Conservation (phyloP, 2,113 vertebrate genomes). For the Entomyzon cyanotis region DNA sequence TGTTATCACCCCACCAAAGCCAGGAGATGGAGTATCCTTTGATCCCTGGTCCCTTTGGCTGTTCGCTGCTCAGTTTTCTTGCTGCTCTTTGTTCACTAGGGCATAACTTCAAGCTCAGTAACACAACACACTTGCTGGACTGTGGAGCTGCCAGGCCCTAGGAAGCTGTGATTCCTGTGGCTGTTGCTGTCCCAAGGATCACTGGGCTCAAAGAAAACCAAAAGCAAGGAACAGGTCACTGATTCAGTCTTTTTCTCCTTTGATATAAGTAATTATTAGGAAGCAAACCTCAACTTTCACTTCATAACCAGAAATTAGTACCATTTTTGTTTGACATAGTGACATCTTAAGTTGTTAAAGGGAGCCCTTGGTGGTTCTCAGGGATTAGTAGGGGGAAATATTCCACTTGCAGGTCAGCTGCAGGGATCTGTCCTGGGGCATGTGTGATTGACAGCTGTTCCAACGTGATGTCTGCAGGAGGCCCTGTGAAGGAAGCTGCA, state of each 20-base stretch:
- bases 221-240: neutral
- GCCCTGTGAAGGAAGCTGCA: neutral
- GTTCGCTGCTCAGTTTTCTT: neutral
- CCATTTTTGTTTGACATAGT: slow-evolving; percentile 4
- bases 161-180: neutral
- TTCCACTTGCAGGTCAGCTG: neutral
- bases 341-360: neutral
- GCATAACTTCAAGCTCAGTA: neutral
- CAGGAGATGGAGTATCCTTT: neutral
- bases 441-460: neutral
- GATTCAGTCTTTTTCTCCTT: neutral
- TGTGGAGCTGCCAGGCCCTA: neutral
- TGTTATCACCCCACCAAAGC: neutral
- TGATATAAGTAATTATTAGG: slow-evolving; percentile 20
- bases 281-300: neutral
- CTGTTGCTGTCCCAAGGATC: neutral
- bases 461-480: neutral
- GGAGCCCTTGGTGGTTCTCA: neutral
- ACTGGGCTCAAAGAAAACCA: neutral
- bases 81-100: neutral
- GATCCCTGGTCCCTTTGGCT: neutral
- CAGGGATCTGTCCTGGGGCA: fast-evolving
- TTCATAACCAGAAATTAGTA: slow-evolving; percentile 1
- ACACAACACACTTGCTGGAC: neutral
- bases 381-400: neutral